Percentiles rank a stretch among this genome's conserved stretches.
Conservation (phyloP, 2,888 invertebrate genomes). For the Balanococcus diminutus region DNA sequence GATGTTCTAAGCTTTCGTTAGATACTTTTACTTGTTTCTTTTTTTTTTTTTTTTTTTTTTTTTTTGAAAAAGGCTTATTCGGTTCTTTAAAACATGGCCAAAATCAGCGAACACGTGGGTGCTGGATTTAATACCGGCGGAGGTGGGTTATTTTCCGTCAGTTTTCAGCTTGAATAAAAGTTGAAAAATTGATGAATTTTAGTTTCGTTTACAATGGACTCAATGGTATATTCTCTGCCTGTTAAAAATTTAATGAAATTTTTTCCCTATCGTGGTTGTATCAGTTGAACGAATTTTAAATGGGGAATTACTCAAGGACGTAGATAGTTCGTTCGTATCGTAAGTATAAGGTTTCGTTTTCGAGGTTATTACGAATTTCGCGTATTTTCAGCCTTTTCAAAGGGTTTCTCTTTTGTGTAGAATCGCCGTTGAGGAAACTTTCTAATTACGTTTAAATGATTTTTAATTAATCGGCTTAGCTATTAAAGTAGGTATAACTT, state of each 20-base stretch:
- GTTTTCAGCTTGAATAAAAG: background rate
- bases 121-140: background rate
- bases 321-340: background rate
- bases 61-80: background rate
- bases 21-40: background rate
- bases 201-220: background rate
- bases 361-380: background rate
- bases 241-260: constrained; percentile 22
- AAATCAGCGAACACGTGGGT: constrained; percentile 12
- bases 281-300: background rate
- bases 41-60: background rate
- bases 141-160: background rate
- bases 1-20: background rate
- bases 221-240: no score
- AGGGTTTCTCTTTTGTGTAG: background rate
- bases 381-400: background rate
- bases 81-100: background rate
- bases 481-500: no score
- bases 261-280: background rate
- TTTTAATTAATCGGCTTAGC: background rate
- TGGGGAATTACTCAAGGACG: background rate
- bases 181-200: background rate
- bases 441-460: background rate
- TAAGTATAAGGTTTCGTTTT: background rate
- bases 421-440: background rate